These are phyloP conservation scores for Alosa alosa DNA, from an alignment of 2,113 vertebrate species.

Conservation along the genomic window DNA sequence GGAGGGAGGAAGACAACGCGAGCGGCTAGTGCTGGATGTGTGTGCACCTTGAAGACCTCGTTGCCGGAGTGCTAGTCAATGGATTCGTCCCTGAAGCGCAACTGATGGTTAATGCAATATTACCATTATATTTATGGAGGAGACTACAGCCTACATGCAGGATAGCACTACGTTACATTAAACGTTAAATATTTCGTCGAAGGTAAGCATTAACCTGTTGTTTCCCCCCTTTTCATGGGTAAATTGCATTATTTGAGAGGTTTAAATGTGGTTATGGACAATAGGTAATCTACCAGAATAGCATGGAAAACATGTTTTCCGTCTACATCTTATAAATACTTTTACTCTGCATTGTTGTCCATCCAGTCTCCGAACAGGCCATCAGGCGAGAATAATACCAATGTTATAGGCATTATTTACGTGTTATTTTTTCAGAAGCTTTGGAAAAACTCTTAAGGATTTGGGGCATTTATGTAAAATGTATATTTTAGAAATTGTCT, in stretches of 20 bases:
- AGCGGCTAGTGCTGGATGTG: conserved; percentile 12
- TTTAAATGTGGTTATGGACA: background rate
- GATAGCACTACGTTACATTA: background rate
- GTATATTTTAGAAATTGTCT: background rate
- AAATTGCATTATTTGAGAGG: background rate
- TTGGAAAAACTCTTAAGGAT: background rate
- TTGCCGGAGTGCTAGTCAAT: conserved; percentile 34
- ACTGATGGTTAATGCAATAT: conserved; percentile 15
- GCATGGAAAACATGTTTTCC: background rate
- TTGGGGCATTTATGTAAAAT: background rate
- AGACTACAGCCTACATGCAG: background rate
- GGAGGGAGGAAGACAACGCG: conserved; percentile 33
- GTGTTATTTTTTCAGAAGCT: background rate
- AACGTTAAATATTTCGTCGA: conserved; percentile 13
- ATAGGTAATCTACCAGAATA: background rate
- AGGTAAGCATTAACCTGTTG: conserved; percentile 59
- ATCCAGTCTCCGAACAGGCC: background rate
- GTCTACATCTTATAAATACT: background rate
- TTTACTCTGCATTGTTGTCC: background rate
- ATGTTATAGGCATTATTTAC: background rate
- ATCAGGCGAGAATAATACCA: background rate
- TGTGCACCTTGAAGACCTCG: conserved; percentile 7
- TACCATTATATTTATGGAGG: background rate
- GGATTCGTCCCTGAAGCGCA: conserved; percentile 36
- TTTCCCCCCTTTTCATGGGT: conserved; percentile 11